phyloP scores from a whole-genome alignment of 1,140 invertebrate genomes.

The Bombus affinis region DNA sequence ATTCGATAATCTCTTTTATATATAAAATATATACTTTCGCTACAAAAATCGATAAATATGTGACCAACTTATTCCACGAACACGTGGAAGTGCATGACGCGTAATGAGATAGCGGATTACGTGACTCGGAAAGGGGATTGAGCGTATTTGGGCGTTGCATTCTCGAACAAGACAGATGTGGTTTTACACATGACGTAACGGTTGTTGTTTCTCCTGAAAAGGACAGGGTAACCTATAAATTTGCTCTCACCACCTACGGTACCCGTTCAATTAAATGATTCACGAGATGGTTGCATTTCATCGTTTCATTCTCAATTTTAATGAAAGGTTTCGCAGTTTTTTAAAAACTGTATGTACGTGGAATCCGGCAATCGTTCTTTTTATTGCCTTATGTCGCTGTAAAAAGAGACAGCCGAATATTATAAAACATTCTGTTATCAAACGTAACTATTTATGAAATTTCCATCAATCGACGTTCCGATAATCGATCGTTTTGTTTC shows the following conservation, averaged over 20 bases:
- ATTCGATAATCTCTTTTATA: no score
- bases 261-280: neutral
- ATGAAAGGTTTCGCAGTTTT: neutral
- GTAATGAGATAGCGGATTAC: conserved; percentile 30
- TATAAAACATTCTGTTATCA: neutral
- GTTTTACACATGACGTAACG: conserved; percentile 37
- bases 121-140: neutral
- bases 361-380: neutral
- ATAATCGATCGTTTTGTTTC: no score
- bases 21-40: neutral
- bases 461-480: no score
- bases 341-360: no score
- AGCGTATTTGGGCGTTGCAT: neutral
- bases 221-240: neutral
- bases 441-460: no score
- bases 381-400: neutral
- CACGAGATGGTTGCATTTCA: neutral
- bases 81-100: conserved; percentile 3
- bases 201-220: neutral
- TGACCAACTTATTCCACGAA: neutral
- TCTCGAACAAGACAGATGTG: conserved; percentile 9
- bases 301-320: neutral
- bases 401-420: neutral
- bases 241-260: neutral
- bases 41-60: neutral